phyloP scores from a whole-genome alignment of 2,888 invertebrate species.

The Hemicrepidius hirtus region DNA sequence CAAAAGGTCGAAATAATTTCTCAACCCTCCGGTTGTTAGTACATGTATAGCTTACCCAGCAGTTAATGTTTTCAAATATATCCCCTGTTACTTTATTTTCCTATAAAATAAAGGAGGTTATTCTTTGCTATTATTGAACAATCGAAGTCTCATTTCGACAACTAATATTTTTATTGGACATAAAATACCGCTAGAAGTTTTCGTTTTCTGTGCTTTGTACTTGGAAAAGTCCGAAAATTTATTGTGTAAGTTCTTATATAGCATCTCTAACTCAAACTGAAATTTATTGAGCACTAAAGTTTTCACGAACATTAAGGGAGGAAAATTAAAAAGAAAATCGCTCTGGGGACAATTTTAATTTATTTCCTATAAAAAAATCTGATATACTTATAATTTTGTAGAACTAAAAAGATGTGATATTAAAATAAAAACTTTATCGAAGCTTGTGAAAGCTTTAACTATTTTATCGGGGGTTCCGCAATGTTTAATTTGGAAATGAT shows the following conservation, averaged over 20 bases:
- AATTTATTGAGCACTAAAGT: slow-evolving; percentile 36
- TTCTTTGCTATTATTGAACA: slow-evolving; percentile 10
- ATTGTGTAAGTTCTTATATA: slow-evolving; percentile 33
- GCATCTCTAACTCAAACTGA: slow-evolving; percentile 36
- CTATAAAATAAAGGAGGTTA: background rate
- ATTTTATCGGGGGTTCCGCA: slow-evolving; percentile 2
- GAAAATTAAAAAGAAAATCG: slow-evolving; percentile 17
- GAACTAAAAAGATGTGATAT: too few species aligned
- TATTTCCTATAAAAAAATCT: background rate
- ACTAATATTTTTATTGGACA: slow-evolving; percentile 34
- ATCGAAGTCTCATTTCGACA: slow-evolving; percentile 26
- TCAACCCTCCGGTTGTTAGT: too few species aligned
- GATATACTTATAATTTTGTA: background rate
- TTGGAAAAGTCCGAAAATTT: slow-evolving; percentile 30
- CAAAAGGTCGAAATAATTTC: too few species aligned
- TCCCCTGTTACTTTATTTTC: background rate
- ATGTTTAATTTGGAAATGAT: slow-evolving; percentile 29
- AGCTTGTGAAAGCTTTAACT: background rate
- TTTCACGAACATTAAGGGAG: slow-evolving; percentile 6
- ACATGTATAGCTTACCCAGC: too few species aligned
- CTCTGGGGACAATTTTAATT: background rate
- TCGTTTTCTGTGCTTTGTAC: slow-evolving; percentile 31
- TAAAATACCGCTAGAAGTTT: slow-evolving; percentile 30
- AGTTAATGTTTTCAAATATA: too few species aligned
- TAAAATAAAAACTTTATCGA: too few species aligned